Evolutionary conservation across 2,797 vertebrate genomes (phyloP).

Genomic region (Loriculus beryllinus): DNA sequence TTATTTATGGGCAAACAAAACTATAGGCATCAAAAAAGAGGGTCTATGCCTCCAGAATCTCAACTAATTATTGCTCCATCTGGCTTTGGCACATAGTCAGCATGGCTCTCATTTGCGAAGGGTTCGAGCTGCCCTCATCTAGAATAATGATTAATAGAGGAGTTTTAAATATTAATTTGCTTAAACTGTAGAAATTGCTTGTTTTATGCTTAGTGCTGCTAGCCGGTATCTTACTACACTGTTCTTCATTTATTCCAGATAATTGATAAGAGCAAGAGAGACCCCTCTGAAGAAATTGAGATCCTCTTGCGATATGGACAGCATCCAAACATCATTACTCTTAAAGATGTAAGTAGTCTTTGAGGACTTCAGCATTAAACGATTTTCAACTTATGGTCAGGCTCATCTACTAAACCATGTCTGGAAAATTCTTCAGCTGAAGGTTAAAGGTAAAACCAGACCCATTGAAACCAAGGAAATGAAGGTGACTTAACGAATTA

Average conservation of each 20-base stretch:
- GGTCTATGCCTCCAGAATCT: neutral
- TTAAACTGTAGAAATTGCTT: neutral
- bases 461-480: neutral
- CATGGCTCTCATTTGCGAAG: neutral
- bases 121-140: neutral
- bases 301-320: constrained; percentile 94
- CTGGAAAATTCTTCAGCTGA: neutral
- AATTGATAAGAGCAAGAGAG: constrained; percentile 89
- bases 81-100: neutral
- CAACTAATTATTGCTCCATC: neutral
- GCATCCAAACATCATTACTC: constrained; percentile 92
- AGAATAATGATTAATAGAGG: neutral
- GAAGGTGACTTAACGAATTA: neutral
- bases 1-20: constrained; percentile 17
- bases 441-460: neutral
- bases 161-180: neutral
- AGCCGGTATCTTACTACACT: neutral
- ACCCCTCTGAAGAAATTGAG: constrained; percentile 97
- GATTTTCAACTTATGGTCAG: neutral
- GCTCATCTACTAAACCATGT: neutral
- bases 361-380: neutral
- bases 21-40: neutral
- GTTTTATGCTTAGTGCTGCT: neutral
- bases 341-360: constrained; percentile 89
- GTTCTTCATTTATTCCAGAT: constrained; percentile 77